phyloP scores from a whole-genome alignment of 2,797 vertebrate genomes.

The Geotrypetes seraphini region DNA sequence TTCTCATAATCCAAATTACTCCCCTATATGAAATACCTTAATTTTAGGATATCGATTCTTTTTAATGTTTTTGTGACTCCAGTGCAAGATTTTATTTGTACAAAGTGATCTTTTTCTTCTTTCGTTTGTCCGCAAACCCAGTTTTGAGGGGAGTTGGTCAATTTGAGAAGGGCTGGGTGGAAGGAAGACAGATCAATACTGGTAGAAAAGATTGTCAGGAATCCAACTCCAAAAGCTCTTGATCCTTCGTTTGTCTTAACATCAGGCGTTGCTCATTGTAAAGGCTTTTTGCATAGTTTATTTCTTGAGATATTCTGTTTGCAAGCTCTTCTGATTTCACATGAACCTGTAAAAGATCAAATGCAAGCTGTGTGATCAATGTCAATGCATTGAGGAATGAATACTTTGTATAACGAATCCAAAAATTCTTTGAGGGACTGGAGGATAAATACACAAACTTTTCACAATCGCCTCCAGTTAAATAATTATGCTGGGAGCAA shows the following conservation, averaged over 20 bases:
- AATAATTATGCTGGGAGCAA: too few relatives aligned
- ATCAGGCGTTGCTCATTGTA: conserved; percentile 97
- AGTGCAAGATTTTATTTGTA: too few relatives aligned
- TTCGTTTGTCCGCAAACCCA: too few relatives aligned
- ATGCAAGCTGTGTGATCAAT: neutral
- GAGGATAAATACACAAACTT: too few relatives aligned
- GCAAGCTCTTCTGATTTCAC: conserved; percentile 85
- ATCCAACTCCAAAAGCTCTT: conserved; percentile 78
- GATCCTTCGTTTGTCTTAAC: conserved; percentile 75
- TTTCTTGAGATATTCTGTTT: conserved; percentile 88
- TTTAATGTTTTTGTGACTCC: too few relatives aligned
- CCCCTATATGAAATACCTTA: conserved; percentile 2
- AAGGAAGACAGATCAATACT: neutral
- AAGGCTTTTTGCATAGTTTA: conserved; percentile 98
- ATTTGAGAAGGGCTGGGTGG: neutral
- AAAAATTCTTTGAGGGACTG: too few relatives aligned
- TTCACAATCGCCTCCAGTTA: too few relatives aligned
- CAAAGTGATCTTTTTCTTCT: too few relatives aligned
- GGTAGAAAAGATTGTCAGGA: conserved; percentile 44
- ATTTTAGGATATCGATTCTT: too few relatives aligned
- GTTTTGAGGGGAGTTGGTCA: too few relatives aligned
- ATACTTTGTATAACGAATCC: too few relatives aligned
- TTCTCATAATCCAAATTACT: conserved; percentile 17
- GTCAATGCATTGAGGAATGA: neutral
- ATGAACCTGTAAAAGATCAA: conserved; percentile 64